A percentile compares a stretch with the other conserved stretches of the same genome.
Conservation (phyloP, 2,113 vertebrate species). For the Odocoileus hemionus region DNA sequence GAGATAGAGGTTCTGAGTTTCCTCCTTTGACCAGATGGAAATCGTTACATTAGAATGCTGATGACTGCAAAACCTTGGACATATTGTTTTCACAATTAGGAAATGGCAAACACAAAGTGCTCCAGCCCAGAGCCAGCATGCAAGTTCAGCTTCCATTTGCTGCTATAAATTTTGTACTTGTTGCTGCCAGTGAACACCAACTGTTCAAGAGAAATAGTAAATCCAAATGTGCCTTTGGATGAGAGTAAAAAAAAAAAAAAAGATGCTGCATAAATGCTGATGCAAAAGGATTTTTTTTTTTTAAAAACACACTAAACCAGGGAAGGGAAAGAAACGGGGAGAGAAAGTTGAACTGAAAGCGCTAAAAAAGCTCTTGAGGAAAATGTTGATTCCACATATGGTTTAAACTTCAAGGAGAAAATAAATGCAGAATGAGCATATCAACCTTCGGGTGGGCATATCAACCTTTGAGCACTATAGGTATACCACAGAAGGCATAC, state of each 20-base stretch:
- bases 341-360: conserved; percentile 28
- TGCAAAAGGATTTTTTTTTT: conserved; percentile 42
- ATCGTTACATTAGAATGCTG: conserved; percentile 75
- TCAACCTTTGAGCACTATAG: background rate
- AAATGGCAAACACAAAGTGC: conserved; percentile 70
- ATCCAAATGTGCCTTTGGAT: conserved; percentile 62
- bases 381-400: background rate
- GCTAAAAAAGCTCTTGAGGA: background rate
- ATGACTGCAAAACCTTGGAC: conserved; percentile 74
- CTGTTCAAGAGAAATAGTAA: conserved; percentile 70
- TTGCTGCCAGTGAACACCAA: conserved; percentile 73
- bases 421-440: background rate
- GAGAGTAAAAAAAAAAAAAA: conserved; percentile 62
- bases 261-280: conserved; percentile 60
- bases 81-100: conserved; percentile 72
- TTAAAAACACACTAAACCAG: conserved; percentile 4
- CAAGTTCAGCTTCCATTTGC: conserved; percentile 66
- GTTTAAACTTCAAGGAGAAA: conserved; percentile 53
- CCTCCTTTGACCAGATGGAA: conserved; percentile 74
- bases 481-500: background rate
- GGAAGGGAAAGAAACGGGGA: conserved; percentile 25
- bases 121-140: conserved; percentile 54
- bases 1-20: conserved; percentile 63
- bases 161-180: conserved; percentile 66
- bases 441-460: background rate